Evolutionary conservation across 2,888 invertebrate species (phyloP).

Genomic region (Drosophila nigricruria): DNA sequence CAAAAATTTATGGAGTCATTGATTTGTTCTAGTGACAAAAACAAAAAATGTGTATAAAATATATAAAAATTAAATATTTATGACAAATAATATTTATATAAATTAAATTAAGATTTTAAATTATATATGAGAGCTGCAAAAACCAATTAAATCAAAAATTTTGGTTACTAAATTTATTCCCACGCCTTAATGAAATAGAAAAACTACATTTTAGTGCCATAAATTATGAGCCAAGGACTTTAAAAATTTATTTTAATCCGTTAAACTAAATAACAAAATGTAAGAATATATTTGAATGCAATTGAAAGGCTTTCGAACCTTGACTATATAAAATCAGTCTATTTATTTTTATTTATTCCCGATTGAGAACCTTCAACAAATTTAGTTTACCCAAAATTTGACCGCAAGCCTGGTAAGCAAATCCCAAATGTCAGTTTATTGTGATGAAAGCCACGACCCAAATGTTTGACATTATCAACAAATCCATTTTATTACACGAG

Average conservation of each 20-base stretch:
- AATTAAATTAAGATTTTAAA: no score
- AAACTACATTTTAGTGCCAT: not conserved
- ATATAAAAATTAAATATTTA: no score
- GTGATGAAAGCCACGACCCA: conserved; percentile 14
- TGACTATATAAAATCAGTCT: not conserved
- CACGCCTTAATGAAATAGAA: not conserved
- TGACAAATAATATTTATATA: no score
- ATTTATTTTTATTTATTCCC: not conserved
- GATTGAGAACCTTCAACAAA: not conserved
- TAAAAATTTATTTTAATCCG: no score
- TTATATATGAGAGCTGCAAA: no score
- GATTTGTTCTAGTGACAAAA: not conserved
- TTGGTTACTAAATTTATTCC: not conserved
- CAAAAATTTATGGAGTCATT: not conserved
- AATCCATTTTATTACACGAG: conserved; percentile 55
- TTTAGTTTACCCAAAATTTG: not conserved
- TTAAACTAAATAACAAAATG: not conserved
- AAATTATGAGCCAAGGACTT: no score
- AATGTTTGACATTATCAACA: conserved; percentile 55
- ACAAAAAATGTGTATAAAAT: no score
- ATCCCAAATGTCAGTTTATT: conserved; percentile 31
- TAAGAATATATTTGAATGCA: not conserved
- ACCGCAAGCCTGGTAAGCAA: conserved; percentile 18
- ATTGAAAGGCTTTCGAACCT: not conserved
- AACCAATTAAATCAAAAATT: no score